phyloP scores from a whole-genome alignment of 2,797 vertebrate genomes.

The Eremophila alpestris region DNA sequence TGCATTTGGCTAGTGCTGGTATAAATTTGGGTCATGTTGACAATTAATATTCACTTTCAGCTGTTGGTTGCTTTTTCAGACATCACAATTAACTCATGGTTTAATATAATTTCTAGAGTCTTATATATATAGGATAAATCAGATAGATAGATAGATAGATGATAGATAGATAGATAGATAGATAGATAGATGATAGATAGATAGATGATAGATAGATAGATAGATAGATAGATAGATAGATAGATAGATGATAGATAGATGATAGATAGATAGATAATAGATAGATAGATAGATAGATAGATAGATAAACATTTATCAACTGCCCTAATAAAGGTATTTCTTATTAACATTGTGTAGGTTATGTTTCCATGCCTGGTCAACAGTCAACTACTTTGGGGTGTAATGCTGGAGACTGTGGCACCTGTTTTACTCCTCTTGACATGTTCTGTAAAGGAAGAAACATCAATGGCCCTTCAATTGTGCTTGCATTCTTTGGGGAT shows the following conservation, averaged over 20 bases:
- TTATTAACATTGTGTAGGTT: background rate
- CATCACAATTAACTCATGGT: background rate
- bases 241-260: no score
- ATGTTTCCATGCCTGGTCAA: background rate
- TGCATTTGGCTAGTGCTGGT: background rate
- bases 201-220: no score
- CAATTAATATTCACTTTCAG: background rate
- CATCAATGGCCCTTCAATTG: background rate
- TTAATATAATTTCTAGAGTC: background rate
- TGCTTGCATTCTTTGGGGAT: background rate
- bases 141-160: no score
- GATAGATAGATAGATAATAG: background rate
- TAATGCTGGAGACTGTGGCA: background rate
- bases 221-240: no score
- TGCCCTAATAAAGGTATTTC: background rate
- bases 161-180: no score
- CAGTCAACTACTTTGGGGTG: background rate
- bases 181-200: background rate
- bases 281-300: background rate
- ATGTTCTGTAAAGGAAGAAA: background rate
- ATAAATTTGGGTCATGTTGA: background rate
- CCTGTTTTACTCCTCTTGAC: background rate
- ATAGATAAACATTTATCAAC: background rate
- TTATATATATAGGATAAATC: background rate
- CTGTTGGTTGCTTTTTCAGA: background rate